Percentiles rank a stretch among this genome's conserved stretches.
Conservation (phyloP, 2,888 invertebrate genomes). For the Nasonovia ribisnigri region DNA sequence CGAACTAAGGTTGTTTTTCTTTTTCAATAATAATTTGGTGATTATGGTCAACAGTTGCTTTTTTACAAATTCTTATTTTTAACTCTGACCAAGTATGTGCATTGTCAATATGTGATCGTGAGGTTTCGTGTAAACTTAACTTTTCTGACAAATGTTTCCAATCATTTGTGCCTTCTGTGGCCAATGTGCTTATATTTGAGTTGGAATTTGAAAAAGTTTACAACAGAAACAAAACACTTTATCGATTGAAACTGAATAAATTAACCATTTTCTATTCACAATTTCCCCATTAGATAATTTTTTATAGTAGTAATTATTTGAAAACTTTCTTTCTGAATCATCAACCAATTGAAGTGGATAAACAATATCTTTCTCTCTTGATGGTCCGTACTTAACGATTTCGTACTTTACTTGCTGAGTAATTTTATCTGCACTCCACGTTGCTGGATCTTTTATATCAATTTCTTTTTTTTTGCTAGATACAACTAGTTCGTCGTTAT, state of each 20-base stretch:
- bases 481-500: background rate
- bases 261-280: conserved; percentile 12
- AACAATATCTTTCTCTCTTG: background rate
- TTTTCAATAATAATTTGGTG: conserved; percentile 57
- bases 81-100: conserved; percentile 23
- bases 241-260: conserved; percentile 20
- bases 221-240: conserved; percentile 38
- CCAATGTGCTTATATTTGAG: conserved; percentile 11
- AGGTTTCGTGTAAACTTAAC: conserved; percentile 59
- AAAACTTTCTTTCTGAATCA: conserved; percentile 34
- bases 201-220: background rate
- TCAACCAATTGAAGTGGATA: conserved; percentile 12
- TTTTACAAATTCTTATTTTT: background rate
- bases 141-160: conserved; percentile 51
- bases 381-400: conserved; percentile 1
- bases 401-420: background rate
- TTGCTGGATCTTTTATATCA: conserved; percentile 37
- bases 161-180: conserved; percentile 31
- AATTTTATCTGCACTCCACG: conserved; percentile 12
- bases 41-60: background rate
- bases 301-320: background rate
- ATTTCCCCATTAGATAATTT: conserved; percentile 32
- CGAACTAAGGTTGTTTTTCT: conserved; percentile 62
- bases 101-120: conserved; percentile 47
- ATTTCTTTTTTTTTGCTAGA: background rate